phyloP scores from a whole-genome alignment of 1,140 invertebrate genomes.

The Prorops nasuta region DNA sequence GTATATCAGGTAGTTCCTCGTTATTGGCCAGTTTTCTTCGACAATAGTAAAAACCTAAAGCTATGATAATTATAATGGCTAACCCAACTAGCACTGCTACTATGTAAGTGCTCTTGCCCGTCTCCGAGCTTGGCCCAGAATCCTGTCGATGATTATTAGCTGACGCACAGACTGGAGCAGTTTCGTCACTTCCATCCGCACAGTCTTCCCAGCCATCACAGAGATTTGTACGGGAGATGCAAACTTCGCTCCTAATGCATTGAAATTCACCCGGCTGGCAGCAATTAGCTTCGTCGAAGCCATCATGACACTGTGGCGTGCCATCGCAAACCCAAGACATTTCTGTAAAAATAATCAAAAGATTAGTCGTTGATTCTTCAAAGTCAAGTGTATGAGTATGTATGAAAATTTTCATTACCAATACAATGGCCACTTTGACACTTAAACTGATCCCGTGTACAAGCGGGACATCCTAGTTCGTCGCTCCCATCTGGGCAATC shows the following conservation, averaged over 20 bases:
- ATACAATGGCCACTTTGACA: slow-evolving; percentile 78
- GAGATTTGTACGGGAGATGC: slow-evolving; percentile 60
- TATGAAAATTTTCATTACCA: slow-evolving; percentile 53
- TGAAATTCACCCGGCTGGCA: slow-evolving; percentile 63
- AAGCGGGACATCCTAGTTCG: slow-evolving; percentile 70
- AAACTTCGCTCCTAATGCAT: slow-evolving; percentile 62
- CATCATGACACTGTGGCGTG: slow-evolving; percentile 70
- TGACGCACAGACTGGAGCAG: slow-evolving; percentile 59
- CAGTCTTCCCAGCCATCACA: slow-evolving; percentile 73
- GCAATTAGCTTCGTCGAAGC: slow-evolving; percentile 65
- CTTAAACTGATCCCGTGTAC: slow-evolving; percentile 67
- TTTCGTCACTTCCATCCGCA: slow-evolving; percentile 72
- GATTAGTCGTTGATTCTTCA: too few relatives aligned
- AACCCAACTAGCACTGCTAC: slow-evolving; percentile 49
- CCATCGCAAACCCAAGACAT: slow-evolving; percentile 69
- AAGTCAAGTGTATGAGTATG: too few relatives aligned
- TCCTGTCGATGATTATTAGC: slow-evolving; percentile 39
- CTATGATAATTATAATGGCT: slow-evolving; percentile 52
- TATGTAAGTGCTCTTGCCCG: slow-evolving; percentile 55
- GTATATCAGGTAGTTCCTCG: slow-evolving; percentile 52
- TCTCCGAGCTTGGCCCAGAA: slow-evolving; percentile 32
- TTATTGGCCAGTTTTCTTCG: slow-evolving; percentile 52
- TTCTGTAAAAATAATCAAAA: too few relatives aligned
- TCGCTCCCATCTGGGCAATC: slow-evolving; percentile 85
- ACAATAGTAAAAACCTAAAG: slow-evolving; percentile 49